Evolutionary conservation across 2,113 vertebrate genomes (phyloP).

Genomic region (Ictalurus punctatus): DNA sequence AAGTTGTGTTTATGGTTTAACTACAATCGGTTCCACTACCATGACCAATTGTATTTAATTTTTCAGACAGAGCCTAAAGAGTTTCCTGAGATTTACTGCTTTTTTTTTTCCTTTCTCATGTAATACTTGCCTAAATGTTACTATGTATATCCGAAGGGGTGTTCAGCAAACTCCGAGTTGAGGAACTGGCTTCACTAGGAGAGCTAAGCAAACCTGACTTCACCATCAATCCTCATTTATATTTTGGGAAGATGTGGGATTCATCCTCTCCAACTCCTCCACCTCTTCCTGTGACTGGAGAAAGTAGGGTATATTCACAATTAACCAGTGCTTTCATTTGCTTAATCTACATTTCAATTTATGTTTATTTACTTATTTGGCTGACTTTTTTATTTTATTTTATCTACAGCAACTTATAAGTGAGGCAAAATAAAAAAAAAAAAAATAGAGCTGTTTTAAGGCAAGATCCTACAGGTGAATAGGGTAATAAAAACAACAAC

Average conservation of each 20-base stretch:
- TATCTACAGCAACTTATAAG: not conserved
- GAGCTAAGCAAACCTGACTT: conserved; percentile 64
- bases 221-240: conserved; percentile 66
- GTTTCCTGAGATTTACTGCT: not conserved
- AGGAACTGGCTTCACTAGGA: conserved; percentile 60
- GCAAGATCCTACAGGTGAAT: not conserved
- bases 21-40: not conserved
- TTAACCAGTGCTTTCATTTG: not conserved
- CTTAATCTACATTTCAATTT: not conserved
- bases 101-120: not conserved
- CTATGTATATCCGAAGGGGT: conserved; percentile 53
- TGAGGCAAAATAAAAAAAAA: not conserved
- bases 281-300: conserved; percentile 56
- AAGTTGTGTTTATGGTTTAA: not conserved
- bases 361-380: not conserved
- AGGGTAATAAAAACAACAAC: not conserved
- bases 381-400: not conserved
- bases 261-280: conserved; percentile 52
- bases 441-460: not conserved
- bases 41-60: not conserved
- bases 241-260: conserved; percentile 59
- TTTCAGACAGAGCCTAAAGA: not conserved
- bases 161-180: conserved; percentile 62
- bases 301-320: conserved; percentile 65
- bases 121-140: not conserved